Evolutionary conservation across 2,888 invertebrate genomes (phyloP).

Genomic region (Coenonympha arcania): DNA sequence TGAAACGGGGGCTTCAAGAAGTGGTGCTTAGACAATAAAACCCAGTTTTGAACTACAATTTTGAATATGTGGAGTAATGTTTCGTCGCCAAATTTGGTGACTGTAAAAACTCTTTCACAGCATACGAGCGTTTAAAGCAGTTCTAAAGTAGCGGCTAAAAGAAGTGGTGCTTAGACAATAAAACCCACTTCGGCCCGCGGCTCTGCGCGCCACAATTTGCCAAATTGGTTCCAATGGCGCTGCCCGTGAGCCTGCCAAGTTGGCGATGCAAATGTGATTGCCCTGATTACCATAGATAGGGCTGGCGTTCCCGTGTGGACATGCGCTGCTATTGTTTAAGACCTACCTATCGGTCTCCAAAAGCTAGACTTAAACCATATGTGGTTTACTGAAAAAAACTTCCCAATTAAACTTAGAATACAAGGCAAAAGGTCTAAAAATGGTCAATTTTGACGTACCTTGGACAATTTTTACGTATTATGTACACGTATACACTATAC

Average conservation of each 20-base stretch:
- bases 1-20: too few relatives aligned
- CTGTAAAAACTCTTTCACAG: background rate
- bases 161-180: background rate
- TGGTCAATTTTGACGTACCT: too few relatives aligned
- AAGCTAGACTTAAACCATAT: too few relatives aligned
- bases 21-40: too few relatives aligned
- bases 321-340: background rate
- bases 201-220: slow-evolving; percentile 18
- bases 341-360: too few relatives aligned
- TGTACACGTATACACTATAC: too few relatives aligned
- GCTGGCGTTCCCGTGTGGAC: background rate
- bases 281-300: slow-evolving; percentile 25
- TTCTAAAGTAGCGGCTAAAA: background rate
- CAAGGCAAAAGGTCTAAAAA: too few relatives aligned
- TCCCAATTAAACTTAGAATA: too few relatives aligned
- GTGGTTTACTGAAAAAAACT: background rate
- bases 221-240: slow-evolving; percentile 22
- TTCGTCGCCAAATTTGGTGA: too few relatives aligned
- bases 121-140: background rate
- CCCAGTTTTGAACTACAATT: too few relatives aligned
- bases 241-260: slow-evolving; percentile 14
- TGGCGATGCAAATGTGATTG: slow-evolving; percentile 28
- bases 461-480: too few relatives aligned
- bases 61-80: too few relatives aligned
- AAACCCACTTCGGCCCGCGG: slow-evolving; percentile 5